Evolutionary conservation across 2,797 vertebrate species (phyloP).

Genomic region (Yasuhikotakia modesta): DNA sequence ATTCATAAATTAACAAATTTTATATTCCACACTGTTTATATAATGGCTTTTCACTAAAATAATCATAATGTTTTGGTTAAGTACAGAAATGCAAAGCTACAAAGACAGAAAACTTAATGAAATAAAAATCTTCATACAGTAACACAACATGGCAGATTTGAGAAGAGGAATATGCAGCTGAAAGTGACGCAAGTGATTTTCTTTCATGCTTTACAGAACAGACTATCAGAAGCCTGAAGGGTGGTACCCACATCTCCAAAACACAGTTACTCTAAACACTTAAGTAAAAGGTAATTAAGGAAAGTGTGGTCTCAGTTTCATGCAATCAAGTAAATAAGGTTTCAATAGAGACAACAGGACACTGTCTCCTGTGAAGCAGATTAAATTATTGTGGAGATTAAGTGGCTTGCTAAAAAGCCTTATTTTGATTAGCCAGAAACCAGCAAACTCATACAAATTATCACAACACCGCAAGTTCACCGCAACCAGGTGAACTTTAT

Average conservation of each 20-base stretch:
- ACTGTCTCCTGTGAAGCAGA: not conserved
- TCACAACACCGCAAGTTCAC: not conserved
- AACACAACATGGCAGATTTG: conserved; percentile 1
- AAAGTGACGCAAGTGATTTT: not conserved
- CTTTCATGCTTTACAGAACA: conserved; percentile 3
- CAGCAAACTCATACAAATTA: conserved; percentile 6
- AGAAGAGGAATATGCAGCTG: conserved; percentile 8
- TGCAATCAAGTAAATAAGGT: conserved; percentile 44
- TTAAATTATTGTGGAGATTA: conserved; percentile 23
- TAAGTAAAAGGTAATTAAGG: conserved; percentile 12
- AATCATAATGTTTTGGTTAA: not conserved
- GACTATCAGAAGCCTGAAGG: not conserved
- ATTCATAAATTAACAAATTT: not conserved
- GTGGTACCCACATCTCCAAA: conserved; percentile 5
- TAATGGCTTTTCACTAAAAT: not conserved
- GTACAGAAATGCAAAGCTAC: not conserved
- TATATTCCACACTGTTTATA: not conserved
- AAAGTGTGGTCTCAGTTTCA: conserved; percentile 32
- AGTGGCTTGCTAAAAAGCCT: conserved; percentile 20
- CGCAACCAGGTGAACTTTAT: conserved; percentile 26
- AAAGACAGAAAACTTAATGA: not conserved
- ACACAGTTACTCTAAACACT: conserved; percentile 24
- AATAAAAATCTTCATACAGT: not conserved
- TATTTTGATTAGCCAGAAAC: conserved; percentile 19
- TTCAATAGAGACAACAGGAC: conserved; percentile 14